Evolutionary conservation across 2,888 invertebrate species (phyloP).

Genomic region (Cataglyphis cursor): DNA sequence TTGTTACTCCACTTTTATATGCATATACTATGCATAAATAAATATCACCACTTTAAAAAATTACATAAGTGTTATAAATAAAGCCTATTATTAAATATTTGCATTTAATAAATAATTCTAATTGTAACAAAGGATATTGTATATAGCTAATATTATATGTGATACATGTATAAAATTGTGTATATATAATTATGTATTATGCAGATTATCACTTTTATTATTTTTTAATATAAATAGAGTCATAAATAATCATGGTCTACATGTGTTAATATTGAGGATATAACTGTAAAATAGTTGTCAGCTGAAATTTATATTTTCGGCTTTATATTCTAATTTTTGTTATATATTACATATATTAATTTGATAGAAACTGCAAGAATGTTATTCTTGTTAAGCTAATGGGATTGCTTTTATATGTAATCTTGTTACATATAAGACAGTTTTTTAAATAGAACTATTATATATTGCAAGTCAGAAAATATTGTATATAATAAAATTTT

Average conservation of each 20-base stretch:
- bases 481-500: slow-evolving; percentile 69
- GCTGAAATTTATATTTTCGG: not conserved
- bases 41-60: not conserved
- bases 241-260: not conserved
- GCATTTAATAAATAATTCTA: slow-evolving; percentile 19
- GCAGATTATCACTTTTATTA: not conserved
- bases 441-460: slow-evolving; percentile 65
- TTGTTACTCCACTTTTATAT: slow-evolving; percentile 16
- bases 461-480: slow-evolving; percentile 60
- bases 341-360: slow-evolving; percentile 28
- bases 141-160: slow-evolving; percentile 10
- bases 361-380: slow-evolving; percentile 5
- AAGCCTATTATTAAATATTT: slow-evolving; percentile 1
- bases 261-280: not conserved
- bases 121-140: slow-evolving; percentile 6
- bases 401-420: slow-evolving; percentile 55
- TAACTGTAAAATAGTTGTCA: not conserved
- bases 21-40: slow-evolving; percentile 11
- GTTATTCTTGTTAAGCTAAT: slow-evolving; percentile 39
- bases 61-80: slow-evolving; percentile 18
- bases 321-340: slow-evolving; percentile 32
- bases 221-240: slow-evolving; percentile 13
- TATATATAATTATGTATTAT: not conserved
- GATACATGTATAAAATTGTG: not conserved
- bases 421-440: slow-evolving; percentile 38